Base-by-base conservation (phyloP, 2,113 vertebrate genomes). In the Egretta garzetta region DNA sequence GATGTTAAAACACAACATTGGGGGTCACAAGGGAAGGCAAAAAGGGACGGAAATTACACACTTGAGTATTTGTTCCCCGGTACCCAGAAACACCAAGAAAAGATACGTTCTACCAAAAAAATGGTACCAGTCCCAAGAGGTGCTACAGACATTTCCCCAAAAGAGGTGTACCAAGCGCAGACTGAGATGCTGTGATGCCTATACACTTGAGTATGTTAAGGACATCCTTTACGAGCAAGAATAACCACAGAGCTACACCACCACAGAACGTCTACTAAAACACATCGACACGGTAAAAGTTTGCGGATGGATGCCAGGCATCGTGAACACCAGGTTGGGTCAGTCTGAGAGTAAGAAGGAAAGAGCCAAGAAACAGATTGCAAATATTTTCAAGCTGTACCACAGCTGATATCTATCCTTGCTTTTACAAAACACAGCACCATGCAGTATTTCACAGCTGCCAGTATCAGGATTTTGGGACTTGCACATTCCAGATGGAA, bases 251-350 rank as follows among this genome's bases (percentile, higher is more conserved):
- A 55, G 30, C 33, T 64, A 56, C 20, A 47, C 6, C 21, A 47
- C 41, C 33, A 27, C 17, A 26, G 70, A 74, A 84, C 1, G 2
- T 15, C 47, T 63, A 55, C 62, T 8, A 26, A 56, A 80, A 43
- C 45, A n/a, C 26, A 39, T 3, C 0, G 2, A 22, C 55, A 26
- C 0, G 2, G 16, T 37, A 32, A 9, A 28, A 7, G 50, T 26
- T 66, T 76, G 37, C 37, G 68, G 70, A 33, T 4, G 18, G 74
- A 49, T 13, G 22, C 8, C 58, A 53, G 55, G 50, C 32, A 67
- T 5, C 0, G 0, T 12, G 33, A 21, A 39, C 33, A 73, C 30
- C 17, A 32, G 10, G 23, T 3, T 58, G 50, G 22, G 27, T 30
- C 43, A 70, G 70, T 35, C 53, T 39, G 12, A 75, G 71, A 76